Percentiles rank a stretch among this genome's conserved stretches.
phyloP scores from a whole-genome alignment of 1,140 invertebrate species.

The Monochamus saltuarius region DNA sequence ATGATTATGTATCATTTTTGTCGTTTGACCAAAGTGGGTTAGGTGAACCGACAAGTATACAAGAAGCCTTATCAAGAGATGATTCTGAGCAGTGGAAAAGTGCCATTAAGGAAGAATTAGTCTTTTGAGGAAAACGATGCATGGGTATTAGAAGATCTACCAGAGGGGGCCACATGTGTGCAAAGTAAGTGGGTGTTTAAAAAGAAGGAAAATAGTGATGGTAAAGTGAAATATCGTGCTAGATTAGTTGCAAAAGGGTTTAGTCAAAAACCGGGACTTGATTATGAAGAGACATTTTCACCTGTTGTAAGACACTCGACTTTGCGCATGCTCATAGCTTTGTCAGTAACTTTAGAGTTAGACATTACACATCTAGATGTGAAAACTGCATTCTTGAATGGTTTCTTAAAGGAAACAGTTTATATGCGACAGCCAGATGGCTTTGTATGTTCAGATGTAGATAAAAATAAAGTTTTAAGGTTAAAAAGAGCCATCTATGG shows the following conservation, averaged over 20 bases:
- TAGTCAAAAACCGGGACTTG: slow-evolving; percentile 31
- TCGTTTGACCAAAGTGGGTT: slow-evolving; percentile 3
- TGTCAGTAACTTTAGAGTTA: slow-evolving; percentile 37
- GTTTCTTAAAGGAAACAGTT: slow-evolving; percentile 44
- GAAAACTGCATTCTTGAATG: slow-evolving; percentile 50
- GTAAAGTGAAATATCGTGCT: slow-evolving; percentile 34
- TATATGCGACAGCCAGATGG: slow-evolving; percentile 43
- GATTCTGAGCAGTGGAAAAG: slow-evolving; percentile 39
- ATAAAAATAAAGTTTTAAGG: slow-evolving; percentile 44
- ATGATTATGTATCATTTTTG: slow-evolving; percentile 27
- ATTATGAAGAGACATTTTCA: slow-evolving; percentile 31
- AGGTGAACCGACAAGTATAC: slow-evolving; percentile 20
- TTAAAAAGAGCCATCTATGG: slow-evolving; percentile 48
- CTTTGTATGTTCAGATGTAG: slow-evolving; percentile 13
- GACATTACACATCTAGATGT: slow-evolving; percentile 45
- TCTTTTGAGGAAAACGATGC: slow-evolving; percentile 43
- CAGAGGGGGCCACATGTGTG: too few species aligned
- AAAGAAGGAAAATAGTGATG: slow-evolving; percentile 36
- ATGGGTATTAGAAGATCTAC: slow-evolving; percentile 46
- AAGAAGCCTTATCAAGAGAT: slow-evolving; percentile 33
- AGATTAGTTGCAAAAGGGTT: slow-evolving; percentile 51
- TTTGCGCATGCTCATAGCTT: slow-evolving; percentile 35
- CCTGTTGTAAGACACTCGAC: slow-evolving; percentile 34
- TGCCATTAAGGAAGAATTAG: slow-evolving; percentile 41
- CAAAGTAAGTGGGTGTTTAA: too few species aligned